Evolutionary conservation across 1,140 invertebrate species (phyloP), one percentile per base, ranked within the genome.

Genomic region (Chionoecetes opilio): DNA sequence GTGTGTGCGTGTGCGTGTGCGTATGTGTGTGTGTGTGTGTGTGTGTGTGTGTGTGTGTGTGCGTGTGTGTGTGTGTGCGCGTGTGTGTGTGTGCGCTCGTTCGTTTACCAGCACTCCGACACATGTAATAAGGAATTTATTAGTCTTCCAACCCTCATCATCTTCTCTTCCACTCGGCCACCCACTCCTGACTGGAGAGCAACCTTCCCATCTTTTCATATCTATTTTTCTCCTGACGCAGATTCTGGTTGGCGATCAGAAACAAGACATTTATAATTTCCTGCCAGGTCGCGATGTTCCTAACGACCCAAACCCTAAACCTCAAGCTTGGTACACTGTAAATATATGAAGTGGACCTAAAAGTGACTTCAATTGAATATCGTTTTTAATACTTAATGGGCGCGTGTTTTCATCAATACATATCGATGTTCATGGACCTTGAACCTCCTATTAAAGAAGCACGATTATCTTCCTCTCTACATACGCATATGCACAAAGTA

Each of bases 21-120:
- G 63, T 75, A 21, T n/a, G 63, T 75, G 63, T 75, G 63, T 26
- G 63, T 75, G 63, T 75, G 63, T 75, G 63, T 75, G 63, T 75
- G 63, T 75, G 63, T 75, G 63, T 26, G 63, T 75, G 63, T 2
- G 63, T 11, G 63, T 75, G 63, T n/a, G n/a, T 53, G 46, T 11
- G 46, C 21, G 46, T 11, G 46, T 53, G 38, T 41, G 38, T 41
- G 38, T 41, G 38, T 41, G 38, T 41, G 38, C 14, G 38, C 14
- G 38, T 41, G 38, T 14, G 38, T 41, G 38, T 14, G 38, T 14
- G 38, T 14, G 38, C 38, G 38, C 38, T 3, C 38, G 14, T 75
- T 75, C n/a, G 5, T 5, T 75, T n/a, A 2, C 5, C 63, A n/a
- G 63, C 21, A 75, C n/a, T 26, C 21, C 14, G 63, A 26, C 3